Conservation (phyloP, 2,113 vertebrate species). For the Hassar affinis region DNA sequence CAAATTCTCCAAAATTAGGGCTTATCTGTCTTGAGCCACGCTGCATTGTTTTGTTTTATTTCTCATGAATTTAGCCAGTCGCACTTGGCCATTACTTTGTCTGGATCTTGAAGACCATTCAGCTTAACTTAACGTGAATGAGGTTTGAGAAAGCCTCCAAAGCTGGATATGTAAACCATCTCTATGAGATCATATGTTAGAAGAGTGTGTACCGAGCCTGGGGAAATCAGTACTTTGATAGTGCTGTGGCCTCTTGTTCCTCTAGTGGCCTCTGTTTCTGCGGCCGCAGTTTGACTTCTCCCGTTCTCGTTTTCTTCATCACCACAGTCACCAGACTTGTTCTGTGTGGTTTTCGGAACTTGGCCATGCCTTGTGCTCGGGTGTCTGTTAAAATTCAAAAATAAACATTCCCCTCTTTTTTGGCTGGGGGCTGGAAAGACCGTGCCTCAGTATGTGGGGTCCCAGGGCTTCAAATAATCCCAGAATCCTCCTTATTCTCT, state of each 20-base stretch:
- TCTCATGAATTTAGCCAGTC: background rate
- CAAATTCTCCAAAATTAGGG: conserved; percentile 13
- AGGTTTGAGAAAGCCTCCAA: background rate
- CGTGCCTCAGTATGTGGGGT: conserved; percentile 26
- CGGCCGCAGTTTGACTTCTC: conserved; percentile 14
- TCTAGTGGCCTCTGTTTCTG: background rate
- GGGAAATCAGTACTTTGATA: conserved; percentile 8
- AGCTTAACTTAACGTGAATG: conserved; percentile 12
- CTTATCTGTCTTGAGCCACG: conserved; percentile 10
- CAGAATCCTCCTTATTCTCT: conserved; percentile 21
- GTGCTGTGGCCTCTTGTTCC: conserved; percentile 2
- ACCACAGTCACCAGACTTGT: conserved; percentile 41
- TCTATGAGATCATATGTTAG: conserved; percentile 14
- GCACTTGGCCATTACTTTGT: background rate
- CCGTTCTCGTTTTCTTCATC: conserved; percentile 21
- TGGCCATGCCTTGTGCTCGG: conserved; percentile 16
- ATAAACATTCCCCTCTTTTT: conserved; percentile 37
- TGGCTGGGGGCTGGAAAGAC: conserved; percentile 6
- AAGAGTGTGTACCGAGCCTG: background rate
- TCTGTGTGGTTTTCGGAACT: conserved; percentile 40
- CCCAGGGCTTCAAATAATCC: conserved; percentile 19
- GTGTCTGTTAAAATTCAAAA: conserved; percentile 49
- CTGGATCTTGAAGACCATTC: conserved; percentile 8
- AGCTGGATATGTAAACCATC: background rate
- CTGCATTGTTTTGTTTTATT: conserved; percentile 24